Base-by-base conservation (phyloP, 2,888 invertebrate species). In the Oithona nana region DNA sequence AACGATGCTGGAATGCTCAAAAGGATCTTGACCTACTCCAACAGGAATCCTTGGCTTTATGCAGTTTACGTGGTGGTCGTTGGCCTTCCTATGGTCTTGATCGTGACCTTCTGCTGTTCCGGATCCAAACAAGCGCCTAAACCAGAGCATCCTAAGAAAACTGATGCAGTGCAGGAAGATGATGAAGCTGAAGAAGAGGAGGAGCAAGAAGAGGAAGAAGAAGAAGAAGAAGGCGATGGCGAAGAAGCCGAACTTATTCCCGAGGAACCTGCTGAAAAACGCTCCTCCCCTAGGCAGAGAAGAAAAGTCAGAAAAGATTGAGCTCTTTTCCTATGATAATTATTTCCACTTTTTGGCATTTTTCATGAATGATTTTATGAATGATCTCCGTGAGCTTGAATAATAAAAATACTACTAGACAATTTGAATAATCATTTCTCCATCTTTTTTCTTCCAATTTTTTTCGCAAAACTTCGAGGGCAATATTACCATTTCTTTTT, bases 11-110 rank as follows among this genome's bases (percentile, higher is more conserved):
- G 62, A 20, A 55, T 57, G 20, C 39, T 62, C 28, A 29, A 31
- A 22, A 83, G 84, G 69, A 75, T 86, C 69, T 78, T 86, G 69
- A 79, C 80, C 71, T 82, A 83, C 71, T 84, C 88, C 65, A 83
- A 84, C 68, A 84, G 87, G 66, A 82, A 87, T 72, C 94, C 94
- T 30, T 88, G 89, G 84, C 78, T 92, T 69, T 94, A 88, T 84
- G 88, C 82, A 57, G 82, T 89, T 61, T 85, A 85, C 75, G 79
- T 89, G 70, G 75, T 92, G 67, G 80, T 81, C 64, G 75, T 84
- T 69, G 84, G 87, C 70, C 75, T 90, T 64, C 81, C 92, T 57
- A 78, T 93, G 70, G 83, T 87, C 61, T 76, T 86, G 69, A 72
- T 85, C 71, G 79, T 88, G 69, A 88, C 88, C 75, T 81, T 83